phyloP scores from a whole-genome alignment of 1,140 invertebrate species.

The Diachasma alloeum region DNA sequence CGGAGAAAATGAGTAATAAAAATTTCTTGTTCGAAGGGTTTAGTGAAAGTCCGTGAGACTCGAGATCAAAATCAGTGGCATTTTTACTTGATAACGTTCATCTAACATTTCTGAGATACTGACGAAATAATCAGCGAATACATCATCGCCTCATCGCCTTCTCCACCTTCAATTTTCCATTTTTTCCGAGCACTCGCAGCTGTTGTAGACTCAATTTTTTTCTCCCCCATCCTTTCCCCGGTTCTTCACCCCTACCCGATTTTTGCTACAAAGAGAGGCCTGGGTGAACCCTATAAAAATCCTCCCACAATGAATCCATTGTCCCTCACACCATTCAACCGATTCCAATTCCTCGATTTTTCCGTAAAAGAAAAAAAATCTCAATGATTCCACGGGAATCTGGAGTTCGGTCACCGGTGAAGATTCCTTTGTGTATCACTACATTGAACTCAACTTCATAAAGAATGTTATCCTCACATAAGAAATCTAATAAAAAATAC shows the following conservation, averaged over 20 bases:
- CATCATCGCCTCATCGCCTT: too few relatives aligned
- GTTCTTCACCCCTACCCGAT: not conserved
- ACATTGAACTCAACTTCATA: not conserved
- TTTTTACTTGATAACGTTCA: too few relatives aligned
- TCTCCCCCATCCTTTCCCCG: not conserved
- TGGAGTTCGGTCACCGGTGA: not conserved
- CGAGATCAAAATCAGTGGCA: too few relatives aligned
- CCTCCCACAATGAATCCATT: constrained; percentile 1
- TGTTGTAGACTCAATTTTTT: not conserved
- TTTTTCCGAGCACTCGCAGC: not conserved
- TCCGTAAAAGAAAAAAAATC: not conserved
- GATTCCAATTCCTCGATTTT: not conserved
- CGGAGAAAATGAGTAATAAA: too few relatives aligned
- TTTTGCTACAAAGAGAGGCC: not conserved
- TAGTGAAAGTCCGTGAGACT: too few relatives aligned
- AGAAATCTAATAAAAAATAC: not conserved
- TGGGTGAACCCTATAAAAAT: not conserved
- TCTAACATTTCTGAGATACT: too few relatives aligned
- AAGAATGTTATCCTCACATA: not conserved
- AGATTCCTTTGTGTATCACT: not conserved
- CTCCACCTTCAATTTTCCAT: not conserved
- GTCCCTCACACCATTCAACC: not conserved
- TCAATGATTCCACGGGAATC: not conserved
- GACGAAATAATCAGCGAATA: too few relatives aligned
- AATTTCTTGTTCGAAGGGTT: too few relatives aligned